Percentiles rank a stretch among this genome's conserved stretches.
These are phyloP conservation scores for Ovibos moschatus DNA, from an alignment of 2,113 vertebrate species.

Conservation along the genomic window DNA sequence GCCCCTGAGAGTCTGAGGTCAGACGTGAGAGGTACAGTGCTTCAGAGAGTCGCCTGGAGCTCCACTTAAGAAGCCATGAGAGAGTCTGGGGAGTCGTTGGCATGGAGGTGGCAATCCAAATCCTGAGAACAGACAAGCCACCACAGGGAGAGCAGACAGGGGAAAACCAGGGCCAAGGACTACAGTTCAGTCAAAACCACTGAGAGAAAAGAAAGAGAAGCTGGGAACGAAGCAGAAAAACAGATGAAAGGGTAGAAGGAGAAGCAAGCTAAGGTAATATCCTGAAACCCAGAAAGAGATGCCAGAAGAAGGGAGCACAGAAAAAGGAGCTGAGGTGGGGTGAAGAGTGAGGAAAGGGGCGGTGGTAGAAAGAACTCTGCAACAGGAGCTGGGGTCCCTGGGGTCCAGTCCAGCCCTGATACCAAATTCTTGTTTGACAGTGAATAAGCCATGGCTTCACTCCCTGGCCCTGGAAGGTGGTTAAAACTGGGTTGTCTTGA, in stretches of 20 bases:
- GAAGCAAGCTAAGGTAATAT: neutral
- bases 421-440: neutral
- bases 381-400: accelerated
- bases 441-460: neutral
- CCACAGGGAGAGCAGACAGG: neutral
- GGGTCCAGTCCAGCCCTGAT: neutral
- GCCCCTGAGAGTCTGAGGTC: neutral
- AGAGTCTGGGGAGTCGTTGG: neutral
- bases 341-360: neutral
- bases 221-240: neutral
- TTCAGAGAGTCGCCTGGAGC: no score
- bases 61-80: neutral
- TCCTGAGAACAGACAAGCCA: neutral
- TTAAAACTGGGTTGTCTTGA: neutral
- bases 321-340: neutral
- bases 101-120: neutral
- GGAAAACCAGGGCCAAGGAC: neutral
- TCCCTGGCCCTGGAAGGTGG: neutral
- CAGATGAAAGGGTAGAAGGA: neutral
- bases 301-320: neutral
- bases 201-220: neutral
- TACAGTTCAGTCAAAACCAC: neutral
- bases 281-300: neutral
- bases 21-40: neutral
- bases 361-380: neutral